A percentile compares a stretch with the other conserved stretches of the same genome.
Conservation (phyloP, 2,113 vertebrate genomes). For the Misgurnus anguillicaudatus region DNA sequence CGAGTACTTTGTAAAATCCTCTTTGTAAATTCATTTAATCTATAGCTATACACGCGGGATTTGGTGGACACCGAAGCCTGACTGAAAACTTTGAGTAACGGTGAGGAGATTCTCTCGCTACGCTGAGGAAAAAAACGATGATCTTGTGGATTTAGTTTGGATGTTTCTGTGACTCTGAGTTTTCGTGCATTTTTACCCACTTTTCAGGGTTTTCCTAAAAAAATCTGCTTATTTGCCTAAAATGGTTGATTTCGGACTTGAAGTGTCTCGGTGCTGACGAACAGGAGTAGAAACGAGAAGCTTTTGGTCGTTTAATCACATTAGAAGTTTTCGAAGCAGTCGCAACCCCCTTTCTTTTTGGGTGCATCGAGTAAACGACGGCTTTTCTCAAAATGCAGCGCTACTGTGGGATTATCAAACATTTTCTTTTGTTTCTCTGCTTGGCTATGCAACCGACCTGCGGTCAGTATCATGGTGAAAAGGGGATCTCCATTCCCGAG, state of each 20-base stretch:
- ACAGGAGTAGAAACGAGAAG: slow-evolving; percentile 1
- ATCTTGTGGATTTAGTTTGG: slow-evolving; percentile 28
- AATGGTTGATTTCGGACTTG: slow-evolving; percentile 35
- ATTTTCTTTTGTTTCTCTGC: slow-evolving; percentile 63
- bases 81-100: background rate
- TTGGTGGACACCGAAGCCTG: background rate
- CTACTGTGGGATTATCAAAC: slow-evolving; percentile 61
- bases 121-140: background rate
- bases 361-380: slow-evolving; percentile 63
- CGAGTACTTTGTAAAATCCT: background rate
- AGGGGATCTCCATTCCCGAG: slow-evolving; percentile 87
- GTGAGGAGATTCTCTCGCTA: background rate
- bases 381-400: slow-evolving; percentile 55
- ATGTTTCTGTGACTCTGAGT: background rate
- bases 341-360: slow-evolving; percentile 55
- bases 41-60: background rate
- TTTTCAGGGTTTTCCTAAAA: background rate
- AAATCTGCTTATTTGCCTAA: slow-evolving; percentile 16
- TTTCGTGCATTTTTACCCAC: background rate
- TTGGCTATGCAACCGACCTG: slow-evolving; percentile 61
- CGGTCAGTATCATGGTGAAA: slow-evolving; percentile 83
- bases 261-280: slow-evolving; percentile 13
- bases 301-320: background rate
- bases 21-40: background rate
- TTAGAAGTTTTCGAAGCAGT: background rate